Percentiles rank a stretch among this genome's conserved stretches.
phyloP scores from a whole-genome alignment of 2,797 vertebrate genomes.

The Peromyscus nudipes region DNA sequence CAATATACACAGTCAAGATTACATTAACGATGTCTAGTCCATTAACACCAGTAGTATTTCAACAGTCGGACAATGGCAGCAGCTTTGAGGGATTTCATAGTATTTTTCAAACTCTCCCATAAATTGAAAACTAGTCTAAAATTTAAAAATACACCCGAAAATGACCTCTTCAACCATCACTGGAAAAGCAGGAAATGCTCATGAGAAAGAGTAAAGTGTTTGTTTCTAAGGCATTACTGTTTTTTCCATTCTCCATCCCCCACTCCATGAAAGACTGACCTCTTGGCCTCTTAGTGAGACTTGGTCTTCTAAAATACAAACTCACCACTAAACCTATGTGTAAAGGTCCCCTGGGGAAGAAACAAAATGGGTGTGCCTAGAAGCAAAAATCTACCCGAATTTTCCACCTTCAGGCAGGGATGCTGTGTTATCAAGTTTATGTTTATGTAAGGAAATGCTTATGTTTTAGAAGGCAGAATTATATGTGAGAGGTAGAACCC shows the following conservation, averaged over 20 bases:
- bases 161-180: not conserved
- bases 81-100: not conserved
- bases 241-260: conserved; percentile 11
- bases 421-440: not conserved
- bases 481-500: not conserved
- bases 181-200: conserved; percentile 18
- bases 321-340: not conserved
- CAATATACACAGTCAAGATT: too few species aligned
- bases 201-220: conserved; percentile 38
- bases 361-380: not conserved
- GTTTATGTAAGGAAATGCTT: not conserved
- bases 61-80: not conserved
- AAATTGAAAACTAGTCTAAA: conserved; percentile 33
- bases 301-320: conserved; percentile 50
- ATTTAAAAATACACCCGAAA: not conserved
- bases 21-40: too few species aligned
- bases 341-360: not conserved
- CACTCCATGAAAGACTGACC: not conserved
- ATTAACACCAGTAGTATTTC: not conserved
- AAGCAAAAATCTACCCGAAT: not conserved
- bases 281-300: not conserved
- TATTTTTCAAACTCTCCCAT: conserved; percentile 1
- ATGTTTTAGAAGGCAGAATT: not conserved
- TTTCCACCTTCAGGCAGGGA: not conserved
- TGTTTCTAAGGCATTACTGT: conserved; percentile 58